Evolutionary conservation across 2,797 vertebrate species (phyloP), one percentile per base, ranked within the genome.

Genomic region (Leuciscus waleckii): DNA sequence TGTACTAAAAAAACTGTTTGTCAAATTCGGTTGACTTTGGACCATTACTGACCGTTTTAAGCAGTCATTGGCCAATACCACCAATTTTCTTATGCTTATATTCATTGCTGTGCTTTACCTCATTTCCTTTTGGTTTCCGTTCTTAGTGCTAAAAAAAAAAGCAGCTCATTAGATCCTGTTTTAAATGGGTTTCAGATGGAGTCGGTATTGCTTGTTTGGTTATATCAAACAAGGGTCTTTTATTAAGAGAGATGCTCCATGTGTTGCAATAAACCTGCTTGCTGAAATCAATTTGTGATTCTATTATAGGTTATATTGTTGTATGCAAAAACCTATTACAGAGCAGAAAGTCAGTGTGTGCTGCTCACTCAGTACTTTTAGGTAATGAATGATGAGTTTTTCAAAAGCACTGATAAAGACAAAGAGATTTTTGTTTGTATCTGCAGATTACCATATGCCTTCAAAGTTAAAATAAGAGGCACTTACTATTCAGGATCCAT

Each of bases 321-420:
- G 69, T 71, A 68, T 5, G 16, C 70, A 75, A 21, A 82, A 82
- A 43, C 37, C 46, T n/a, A 14, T 82, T 43, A 46, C 70, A 49
- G 46, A 65, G 56, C 29, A 32, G 32, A 26, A 75, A 67, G 16
- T 7, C 32, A 26, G 17, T 68, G 29, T 49, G 32, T 43, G 58
- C n/a, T 65, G 78, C 78, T 32, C 26, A 49, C 16, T 11, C 41
- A 11, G 23, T 73, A 23, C 37, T 54, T 49, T 63, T 46, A 37
- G 68, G 68, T 43, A 73, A 82, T 32, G 46, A 70, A 61, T 82
- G 26, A 46, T 46, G 43, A 74, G 70, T 74, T 83, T 75, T 75
- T 65, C 41, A 65, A 8, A 74, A 65, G 56, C 81, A 75, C 56
- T 74, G 54, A 39, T 75, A 14, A 49, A 74, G 14, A 39, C n/a